Evolutionary conservation across 2,113 vertebrate genomes (phyloP).

Genomic region (Myiozetetes cayanensis): DNA sequence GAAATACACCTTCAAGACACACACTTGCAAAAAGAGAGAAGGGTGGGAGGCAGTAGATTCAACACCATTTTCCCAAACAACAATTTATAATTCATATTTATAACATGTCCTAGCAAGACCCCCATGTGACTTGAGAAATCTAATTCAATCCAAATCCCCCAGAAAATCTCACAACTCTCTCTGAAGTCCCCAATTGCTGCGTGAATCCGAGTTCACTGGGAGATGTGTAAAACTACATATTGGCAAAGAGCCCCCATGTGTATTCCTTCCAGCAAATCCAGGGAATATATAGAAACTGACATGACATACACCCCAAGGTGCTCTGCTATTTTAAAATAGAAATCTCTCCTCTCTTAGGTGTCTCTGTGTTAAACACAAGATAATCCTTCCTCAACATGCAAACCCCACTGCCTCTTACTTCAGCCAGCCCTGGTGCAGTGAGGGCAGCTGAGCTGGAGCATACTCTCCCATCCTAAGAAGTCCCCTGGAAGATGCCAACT

Average conservation of each 20-base stretch:
- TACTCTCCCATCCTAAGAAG: neutral
- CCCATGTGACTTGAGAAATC: neutral
- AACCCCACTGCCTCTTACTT: neutral
- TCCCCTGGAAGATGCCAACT: neutral
- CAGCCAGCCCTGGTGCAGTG: neutral
- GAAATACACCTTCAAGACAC: neutral
- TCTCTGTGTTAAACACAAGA: neutral
- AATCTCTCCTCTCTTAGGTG: neutral
- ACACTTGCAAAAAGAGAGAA: neutral
- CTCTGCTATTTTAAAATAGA: neutral
- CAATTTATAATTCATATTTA: neutral
- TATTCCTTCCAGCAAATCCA: conserved; percentile 26
- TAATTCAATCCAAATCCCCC: neutral
- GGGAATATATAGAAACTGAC: neutral
- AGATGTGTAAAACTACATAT: neutral
- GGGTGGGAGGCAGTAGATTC: neutral
- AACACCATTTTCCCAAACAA: neutral
- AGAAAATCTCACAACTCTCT: conserved; percentile 8
- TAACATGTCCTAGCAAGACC: neutral
- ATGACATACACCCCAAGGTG: neutral
- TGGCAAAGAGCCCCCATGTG: conserved; percentile 26
- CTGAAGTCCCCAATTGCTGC: neutral
- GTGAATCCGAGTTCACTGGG: neutral
- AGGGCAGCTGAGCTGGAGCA: neutral
- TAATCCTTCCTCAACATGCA: neutral